Evolutionary conservation across 2,797 vertebrate species (phyloP).

Genomic region (Acrossocheilus wenchowensis): DNA sequence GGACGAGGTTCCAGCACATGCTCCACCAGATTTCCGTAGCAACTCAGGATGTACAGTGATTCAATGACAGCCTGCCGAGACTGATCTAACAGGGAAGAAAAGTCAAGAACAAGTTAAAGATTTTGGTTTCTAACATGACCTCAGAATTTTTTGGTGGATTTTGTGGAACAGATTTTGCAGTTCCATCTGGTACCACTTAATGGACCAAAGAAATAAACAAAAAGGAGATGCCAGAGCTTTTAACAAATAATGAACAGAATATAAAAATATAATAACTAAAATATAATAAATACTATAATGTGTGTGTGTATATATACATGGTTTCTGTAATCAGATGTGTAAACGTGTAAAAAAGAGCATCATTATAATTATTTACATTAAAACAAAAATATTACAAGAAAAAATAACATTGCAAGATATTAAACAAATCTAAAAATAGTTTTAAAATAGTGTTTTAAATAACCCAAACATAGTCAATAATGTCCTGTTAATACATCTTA

Average conservation of each 20-base stretch:
- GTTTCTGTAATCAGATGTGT: too few species aligned
- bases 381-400: too few species aligned
- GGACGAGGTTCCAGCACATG: conserved; percentile 93
- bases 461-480: not conserved
- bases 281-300: not conserved
- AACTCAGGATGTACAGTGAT: conserved; percentile 94
- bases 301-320: too few species aligned
- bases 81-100: conserved; percentile 80
- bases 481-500: not conserved
- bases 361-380: too few species aligned
- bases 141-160: not conserved
- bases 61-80: conserved; percentile 92
- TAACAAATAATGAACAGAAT: not conserved
- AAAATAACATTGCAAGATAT: not conserved
- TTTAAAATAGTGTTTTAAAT: not conserved
- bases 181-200: not conserved
- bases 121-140: not conserved
- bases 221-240: not conserved
- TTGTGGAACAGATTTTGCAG: not conserved
- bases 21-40: conserved; percentile 94
- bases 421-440: not conserved
- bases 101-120: not conserved
- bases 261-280: not conserved
- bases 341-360: too few species aligned
- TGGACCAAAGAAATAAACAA: not conserved